Conservation (phyloP, 2,888 invertebrate species). For the Meteorus colon region DNA sequence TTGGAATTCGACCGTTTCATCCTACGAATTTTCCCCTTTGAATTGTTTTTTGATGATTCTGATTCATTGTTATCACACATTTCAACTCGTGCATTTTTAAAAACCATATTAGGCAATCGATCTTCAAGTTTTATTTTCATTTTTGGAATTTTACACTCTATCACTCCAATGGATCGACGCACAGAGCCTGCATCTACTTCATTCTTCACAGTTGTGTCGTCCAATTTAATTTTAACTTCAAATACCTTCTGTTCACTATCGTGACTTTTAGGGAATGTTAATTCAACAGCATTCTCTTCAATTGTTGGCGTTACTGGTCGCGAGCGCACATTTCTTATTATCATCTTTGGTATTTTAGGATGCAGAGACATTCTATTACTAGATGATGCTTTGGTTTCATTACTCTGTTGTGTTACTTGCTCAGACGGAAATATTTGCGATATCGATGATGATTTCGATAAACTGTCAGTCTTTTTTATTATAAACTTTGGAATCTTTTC, state of each 20-base stretch:
- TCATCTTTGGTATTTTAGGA: conserved; percentile 71
- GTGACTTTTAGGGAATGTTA: conserved; percentile 44
- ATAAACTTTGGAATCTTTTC: conserved; percentile 61
- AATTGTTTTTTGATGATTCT: conserved; percentile 56
- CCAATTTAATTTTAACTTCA: conserved; percentile 53
- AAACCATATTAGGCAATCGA: conserved; percentile 57
- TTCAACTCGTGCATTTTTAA: conserved; percentile 50
- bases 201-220: conserved; percentile 47
- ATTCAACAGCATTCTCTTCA: conserved; percentile 43
- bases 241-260: conserved; percentile 50
- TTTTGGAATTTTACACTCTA: conserved; percentile 58
- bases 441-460: conserved; percentile 54
- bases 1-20: conserved; percentile 47
- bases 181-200: conserved; percentile 38
- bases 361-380: conserved; percentile 48
- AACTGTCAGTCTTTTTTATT: conserved; percentile 61
- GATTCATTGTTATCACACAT: conserved; percentile 41
- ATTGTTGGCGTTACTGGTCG: conserved; percentile 67
- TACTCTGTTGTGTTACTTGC: conserved; percentile 29
- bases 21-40: conserved; percentile 65
- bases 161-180: conserved; percentile 39
- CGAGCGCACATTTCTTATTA: conserved; percentile 67
- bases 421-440: conserved; percentile 39
- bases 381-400: conserved; percentile 35
- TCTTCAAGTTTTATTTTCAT: conserved; percentile 66